A percentile compares a stretch with the other conserved stretches of the same genome.
Evolutionary conservation across 2,113 vertebrate species (phyloP).

Genomic region (Caloenas nicobarica): DNA sequence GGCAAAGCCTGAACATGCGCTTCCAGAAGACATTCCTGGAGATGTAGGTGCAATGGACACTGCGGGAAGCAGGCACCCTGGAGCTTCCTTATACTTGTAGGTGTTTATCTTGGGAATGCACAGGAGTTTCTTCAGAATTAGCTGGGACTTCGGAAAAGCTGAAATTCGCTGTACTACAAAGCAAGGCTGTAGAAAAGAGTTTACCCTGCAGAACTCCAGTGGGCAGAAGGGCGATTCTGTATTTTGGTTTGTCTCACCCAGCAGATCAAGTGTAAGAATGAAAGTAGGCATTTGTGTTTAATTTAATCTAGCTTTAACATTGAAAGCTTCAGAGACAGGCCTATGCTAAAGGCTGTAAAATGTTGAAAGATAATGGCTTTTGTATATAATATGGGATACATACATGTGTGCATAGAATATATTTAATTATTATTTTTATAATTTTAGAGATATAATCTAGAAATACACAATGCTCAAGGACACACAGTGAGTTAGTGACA

Average conservation of each 20-base stretch:
- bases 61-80: rapidly evolving
- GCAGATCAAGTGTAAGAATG: background rate
- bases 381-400: background rate
- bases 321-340: background rate
- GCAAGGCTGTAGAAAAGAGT: background rate
- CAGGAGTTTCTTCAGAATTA: background rate
- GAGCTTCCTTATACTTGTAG: background rate
- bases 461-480: background rate
- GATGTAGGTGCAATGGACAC: background rate
- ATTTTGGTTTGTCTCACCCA: background rate
- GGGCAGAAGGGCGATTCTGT: background rate
- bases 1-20: background rate
- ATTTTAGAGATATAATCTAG: background rate
- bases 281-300: background rate
- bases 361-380: background rate
- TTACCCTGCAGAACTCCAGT: background rate
- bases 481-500: background rate
- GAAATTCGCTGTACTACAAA: background rate
- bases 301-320: background rate
- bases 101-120: background rate
- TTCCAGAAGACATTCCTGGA: background rate
- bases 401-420: background rate
- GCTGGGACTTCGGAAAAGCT: background rate
- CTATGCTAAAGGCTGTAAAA: background rate
- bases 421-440: background rate